A percentile compares a stretch with the other conserved stretches of the same genome.
These are phyloP conservation scores for Drosophila ercepeae DNA, from an alignment of 1,140 invertebrate genomes.

Conservation along the genomic window DNA sequence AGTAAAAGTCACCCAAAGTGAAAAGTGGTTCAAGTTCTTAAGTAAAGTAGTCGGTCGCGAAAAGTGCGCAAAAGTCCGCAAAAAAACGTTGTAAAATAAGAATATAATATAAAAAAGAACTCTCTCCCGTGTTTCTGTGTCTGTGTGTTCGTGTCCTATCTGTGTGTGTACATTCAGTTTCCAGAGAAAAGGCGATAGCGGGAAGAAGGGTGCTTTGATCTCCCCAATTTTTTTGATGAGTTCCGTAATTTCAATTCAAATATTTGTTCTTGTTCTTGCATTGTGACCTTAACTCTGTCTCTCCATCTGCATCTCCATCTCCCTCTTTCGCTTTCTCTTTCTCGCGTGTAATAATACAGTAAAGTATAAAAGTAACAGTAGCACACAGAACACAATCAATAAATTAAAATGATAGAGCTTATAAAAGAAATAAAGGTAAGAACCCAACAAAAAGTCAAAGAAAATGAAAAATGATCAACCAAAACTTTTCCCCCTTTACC, in stretches of 20 bases:
- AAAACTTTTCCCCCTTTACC: conserved; percentile 31
- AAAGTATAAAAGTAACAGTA: conserved; percentile 32
- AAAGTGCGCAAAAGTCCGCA: conserved; percentile 67
- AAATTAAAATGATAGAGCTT: conserved; percentile 53
- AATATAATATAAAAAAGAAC: not conserved
- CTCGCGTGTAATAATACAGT: conserved; percentile 44
- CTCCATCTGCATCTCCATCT: conserved; percentile 1
- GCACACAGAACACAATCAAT: conserved; percentile 46
- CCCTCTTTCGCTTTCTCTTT: conserved; percentile 33
- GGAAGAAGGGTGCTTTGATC: conserved; percentile 6
- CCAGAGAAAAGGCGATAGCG: conserved; percentile 10
- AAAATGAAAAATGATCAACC: conserved; percentile 57
- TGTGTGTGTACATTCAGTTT: conserved; percentile 33
- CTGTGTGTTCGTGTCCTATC: conserved; percentile 55
- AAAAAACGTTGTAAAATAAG: conserved; percentile 16
- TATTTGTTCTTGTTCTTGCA: conserved; percentile 45
- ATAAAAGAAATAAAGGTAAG: conserved; percentile 72
- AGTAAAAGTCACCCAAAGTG: conserved; percentile 33
- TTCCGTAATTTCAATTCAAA: conserved; percentile 12
- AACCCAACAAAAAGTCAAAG: conserved; percentile 60
- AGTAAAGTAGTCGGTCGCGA: conserved; percentile 65
- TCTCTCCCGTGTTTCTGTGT: conserved; percentile 51
- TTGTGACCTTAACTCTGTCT: conserved; percentile 19
- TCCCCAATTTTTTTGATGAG: not conserved
- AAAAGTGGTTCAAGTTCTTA: conserved; percentile 52